Evolutionary conservation across 1,140 invertebrate genomes (phyloP).

Genomic region (Subanguina moxae): DNA sequence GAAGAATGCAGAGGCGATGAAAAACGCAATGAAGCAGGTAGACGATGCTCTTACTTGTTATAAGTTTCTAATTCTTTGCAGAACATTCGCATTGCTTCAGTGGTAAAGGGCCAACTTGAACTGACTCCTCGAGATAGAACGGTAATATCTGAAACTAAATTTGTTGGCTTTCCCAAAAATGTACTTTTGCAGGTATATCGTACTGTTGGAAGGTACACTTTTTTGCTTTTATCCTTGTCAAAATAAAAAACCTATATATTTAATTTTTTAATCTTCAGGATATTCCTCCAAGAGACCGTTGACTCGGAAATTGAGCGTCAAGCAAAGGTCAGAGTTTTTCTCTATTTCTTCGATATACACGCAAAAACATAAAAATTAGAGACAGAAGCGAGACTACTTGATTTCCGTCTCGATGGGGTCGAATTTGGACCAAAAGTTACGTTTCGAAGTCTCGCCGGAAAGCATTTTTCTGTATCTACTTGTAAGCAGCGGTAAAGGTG

Average conservation of each 20-base stretch:
- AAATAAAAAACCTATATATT: no score
- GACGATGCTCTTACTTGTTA: conserved; percentile 9
- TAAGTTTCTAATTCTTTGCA: conserved; percentile 14
- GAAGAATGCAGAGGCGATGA: conserved; percentile 32
- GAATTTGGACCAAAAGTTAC: no score
- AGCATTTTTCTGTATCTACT: no score
- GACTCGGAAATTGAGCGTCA: conserved; percentile 33
- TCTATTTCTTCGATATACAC: no score
- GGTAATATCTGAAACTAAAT: no score
- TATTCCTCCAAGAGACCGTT: conserved; percentile 27
- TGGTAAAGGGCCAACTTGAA: conserved; percentile 32
- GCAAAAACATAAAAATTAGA: no score
- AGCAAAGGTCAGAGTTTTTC: not conserved
- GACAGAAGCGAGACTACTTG: no score
- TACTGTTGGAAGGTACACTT: conserved; percentile 20
- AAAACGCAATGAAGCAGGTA: conserved; percentile 31
- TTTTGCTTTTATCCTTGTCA: no score
- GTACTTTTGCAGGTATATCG: conserved; percentile 19
- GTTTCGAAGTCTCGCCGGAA: no score
- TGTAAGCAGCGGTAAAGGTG: no score
- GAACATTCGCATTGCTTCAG: conserved; percentile 29
- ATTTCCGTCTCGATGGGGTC: no score
- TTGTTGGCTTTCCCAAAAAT: no score
- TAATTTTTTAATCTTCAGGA: not conserved
- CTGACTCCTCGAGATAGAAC: conserved; percentile 21